A percentile compares a stretch with the other conserved stretches of the same genome.
phyloP scores from a whole-genome alignment of 1,140 invertebrate species.

The Marisa cornuarietis region DNA sequence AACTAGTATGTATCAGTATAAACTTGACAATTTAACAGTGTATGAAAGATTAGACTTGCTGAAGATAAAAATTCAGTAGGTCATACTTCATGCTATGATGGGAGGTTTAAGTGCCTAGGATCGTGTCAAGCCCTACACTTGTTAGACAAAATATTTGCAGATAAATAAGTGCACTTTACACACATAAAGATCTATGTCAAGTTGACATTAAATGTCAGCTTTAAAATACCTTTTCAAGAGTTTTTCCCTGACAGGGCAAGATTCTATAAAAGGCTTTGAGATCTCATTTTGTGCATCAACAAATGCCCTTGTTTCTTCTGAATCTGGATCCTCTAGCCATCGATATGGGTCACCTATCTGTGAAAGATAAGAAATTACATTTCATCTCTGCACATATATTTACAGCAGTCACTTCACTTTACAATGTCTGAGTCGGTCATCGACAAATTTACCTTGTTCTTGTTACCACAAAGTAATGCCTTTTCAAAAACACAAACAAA shows the following conservation, averaged over 20 bases:
- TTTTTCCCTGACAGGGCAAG: constrained; percentile 77
- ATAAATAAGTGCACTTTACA: not conserved
- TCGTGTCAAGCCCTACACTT: no score
- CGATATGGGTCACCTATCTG: constrained; percentile 92
- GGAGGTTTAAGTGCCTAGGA: no score
- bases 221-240: constrained; percentile 44
- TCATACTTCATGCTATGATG: not conserved
- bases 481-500: no score
- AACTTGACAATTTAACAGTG: no score
- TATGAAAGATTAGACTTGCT: no score
- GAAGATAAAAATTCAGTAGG: not conserved
- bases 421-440: not conserved
- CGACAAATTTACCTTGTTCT: not conserved
- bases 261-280: constrained; percentile 84
- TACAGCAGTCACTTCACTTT: not conserved
- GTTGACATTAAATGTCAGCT: not conserved
- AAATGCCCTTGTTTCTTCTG: constrained; percentile 90
- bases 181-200: not conserved
- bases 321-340: constrained; percentile 96
- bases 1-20: no score
- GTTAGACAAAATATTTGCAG: not conserved
- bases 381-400: not conserved
- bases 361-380: constrained; percentile 33
- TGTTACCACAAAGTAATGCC: no score
- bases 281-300: constrained; percentile 92